These are phyloP conservation scores for Pomatostomus ruficeps DNA, from an alignment of 2,113 vertebrate genomes.

Conservation along the genomic window DNA sequence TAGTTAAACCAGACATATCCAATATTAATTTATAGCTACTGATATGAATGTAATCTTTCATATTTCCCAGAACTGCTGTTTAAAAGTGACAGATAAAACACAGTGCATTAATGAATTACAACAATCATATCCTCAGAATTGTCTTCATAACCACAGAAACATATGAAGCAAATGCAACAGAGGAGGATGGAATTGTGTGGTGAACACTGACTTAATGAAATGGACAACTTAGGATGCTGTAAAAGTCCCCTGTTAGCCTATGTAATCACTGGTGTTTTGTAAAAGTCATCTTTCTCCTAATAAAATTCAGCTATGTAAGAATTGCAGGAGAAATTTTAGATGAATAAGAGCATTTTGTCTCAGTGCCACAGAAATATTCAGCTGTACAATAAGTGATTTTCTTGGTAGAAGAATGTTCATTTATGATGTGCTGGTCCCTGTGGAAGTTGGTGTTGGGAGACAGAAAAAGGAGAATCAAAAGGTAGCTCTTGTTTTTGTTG, in stretches of 20 bases:
- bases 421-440: background rate
- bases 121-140: background rate
- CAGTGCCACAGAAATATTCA: background rate
- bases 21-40: background rate
- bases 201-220: background rate
- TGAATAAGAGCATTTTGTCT: accelerated
- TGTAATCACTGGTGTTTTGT: background rate
- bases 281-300: background rate
- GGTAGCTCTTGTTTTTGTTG: background rate
- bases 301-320: background rate
- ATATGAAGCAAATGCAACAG: background rate
- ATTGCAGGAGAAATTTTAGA: background rate
- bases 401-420: background rate
- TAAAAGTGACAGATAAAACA: background rate
- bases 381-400: background rate
- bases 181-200: background rate
- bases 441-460: background rate
- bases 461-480: background rate
- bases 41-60: background rate
- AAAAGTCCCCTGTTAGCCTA: background rate
- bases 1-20: background rate
- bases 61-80: background rate
- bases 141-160: background rate
- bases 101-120: background rate
- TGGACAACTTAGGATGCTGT: background rate